Conservation (phyloP, 2,888 invertebrate species). For the Drosophila tanythrix region DNA sequence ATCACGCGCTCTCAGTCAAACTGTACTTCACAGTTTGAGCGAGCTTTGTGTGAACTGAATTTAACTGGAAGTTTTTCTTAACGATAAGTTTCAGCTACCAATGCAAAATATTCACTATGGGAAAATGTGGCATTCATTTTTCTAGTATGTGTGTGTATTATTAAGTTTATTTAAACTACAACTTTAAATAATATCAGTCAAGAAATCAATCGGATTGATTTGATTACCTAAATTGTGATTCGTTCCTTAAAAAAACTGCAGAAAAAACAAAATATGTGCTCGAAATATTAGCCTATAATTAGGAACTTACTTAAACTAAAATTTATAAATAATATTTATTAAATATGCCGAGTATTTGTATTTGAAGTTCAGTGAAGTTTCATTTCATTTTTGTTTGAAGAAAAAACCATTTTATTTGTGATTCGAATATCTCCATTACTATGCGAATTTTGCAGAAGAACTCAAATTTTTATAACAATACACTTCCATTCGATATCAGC, state of each 20-base stretch:
- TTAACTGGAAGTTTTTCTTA: background rate
- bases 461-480: background rate
- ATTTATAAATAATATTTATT: background rate
- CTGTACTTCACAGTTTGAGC: background rate
- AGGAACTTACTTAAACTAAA: rapidly evolving
- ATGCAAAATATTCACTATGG: background rate
- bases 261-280: too few relatives aligned
- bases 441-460: background rate
- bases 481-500: background rate
- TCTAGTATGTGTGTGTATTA: background rate
- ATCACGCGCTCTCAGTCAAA: constrained; percentile 6
- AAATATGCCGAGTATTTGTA: background rate
- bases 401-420: background rate
- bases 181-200: background rate
- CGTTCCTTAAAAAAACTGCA: too few relatives aligned
- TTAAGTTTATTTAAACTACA: background rate
- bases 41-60: constrained; percentile 2
- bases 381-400: background rate
- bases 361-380: background rate
- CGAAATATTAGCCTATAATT: too few relatives aligned
- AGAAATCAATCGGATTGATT: background rate
- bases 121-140: background rate
- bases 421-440: background rate
- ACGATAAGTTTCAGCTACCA: rapidly evolving
- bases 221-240: background rate